Conservation (phyloP, 2,888 invertebrate species). For the Ennomos erosarius region DNA sequence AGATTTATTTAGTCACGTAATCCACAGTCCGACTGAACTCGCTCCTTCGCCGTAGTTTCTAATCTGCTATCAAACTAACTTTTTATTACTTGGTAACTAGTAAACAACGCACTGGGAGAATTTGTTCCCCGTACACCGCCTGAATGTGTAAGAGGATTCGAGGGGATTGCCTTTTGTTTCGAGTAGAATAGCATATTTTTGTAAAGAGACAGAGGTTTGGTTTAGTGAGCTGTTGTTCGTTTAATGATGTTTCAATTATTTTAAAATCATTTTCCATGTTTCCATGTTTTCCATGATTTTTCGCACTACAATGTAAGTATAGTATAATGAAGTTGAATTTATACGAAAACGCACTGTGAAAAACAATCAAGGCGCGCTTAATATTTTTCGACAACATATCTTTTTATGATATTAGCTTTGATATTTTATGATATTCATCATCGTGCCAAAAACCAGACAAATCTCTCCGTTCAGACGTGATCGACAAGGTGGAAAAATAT, state of each 20-base stretch:
- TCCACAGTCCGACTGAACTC: constrained; percentile 62
- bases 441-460: constrained; percentile 23
- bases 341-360: neutral
- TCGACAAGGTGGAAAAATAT: constrained; percentile 32
- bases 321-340: too few species aligned
- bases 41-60: constrained; percentile 65
- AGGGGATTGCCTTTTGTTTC: constrained; percentile 35
- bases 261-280: too few species aligned
- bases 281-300: too few species aligned
- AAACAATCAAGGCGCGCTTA: neutral
- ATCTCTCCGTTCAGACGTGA: constrained; percentile 31
- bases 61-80: constrained; percentile 77
- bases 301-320: too few species aligned
- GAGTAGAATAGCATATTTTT: constrained; percentile 33
- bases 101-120: constrained; percentile 64
- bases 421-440: constrained; percentile 22
- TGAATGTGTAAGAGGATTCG: constrained; percentile 40
- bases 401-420: constrained; percentile 11
- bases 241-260: too few species aligned
- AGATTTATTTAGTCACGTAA: constrained; percentile 74
- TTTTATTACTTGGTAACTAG: constrained; percentile 77
- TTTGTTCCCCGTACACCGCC: constrained; percentile 52
- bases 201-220: constrained; percentile 11
- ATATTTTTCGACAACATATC: neutral
- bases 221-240: too few species aligned